Conservation (phyloP, 2,797 vertebrate species). For the Scyliorhinus canicula region DNA sequence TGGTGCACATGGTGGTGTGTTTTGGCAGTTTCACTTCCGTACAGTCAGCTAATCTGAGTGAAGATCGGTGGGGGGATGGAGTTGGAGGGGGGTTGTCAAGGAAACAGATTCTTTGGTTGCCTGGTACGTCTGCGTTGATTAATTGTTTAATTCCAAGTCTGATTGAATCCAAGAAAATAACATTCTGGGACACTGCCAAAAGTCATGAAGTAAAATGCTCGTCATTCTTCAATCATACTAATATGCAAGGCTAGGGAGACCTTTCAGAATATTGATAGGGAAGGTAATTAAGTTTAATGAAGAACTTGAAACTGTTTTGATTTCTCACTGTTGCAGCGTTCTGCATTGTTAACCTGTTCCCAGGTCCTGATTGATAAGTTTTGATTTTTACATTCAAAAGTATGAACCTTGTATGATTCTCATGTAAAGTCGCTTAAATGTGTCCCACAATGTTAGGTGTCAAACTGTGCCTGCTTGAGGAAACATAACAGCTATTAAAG, state of each 20-base stretch:
- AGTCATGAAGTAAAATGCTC: not conserved
- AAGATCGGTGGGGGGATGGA: not conserved
- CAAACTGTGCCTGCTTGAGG: not conserved
- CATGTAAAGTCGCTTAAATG: not conserved
- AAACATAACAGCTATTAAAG: not conserved
- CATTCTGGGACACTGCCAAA: not conserved
- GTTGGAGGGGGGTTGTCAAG: not conserved
- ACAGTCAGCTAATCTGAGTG: not conserved
- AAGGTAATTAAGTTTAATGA: not conserved
- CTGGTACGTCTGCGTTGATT: not conserved
- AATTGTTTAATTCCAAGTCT: slow-evolving; percentile 7
- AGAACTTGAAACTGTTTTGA: not conserved
- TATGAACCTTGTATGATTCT: not conserved
- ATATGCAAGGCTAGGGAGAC: not conserved
- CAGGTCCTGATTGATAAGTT: not conserved
- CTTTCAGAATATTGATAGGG: not conserved
- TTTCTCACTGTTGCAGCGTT: not conserved
- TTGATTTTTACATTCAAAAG: not conserved
- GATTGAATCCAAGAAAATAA: not conserved
- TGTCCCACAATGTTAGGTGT: not conserved
- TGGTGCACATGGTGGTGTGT: no score
- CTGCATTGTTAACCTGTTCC: not conserved
- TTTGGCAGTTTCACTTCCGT: not conserved
- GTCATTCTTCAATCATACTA: not conserved
- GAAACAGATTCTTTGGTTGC: not conserved